phyloP scores from a whole-genome alignment of 2,888 invertebrate genomes.

The Aphodius granarius region DNA sequence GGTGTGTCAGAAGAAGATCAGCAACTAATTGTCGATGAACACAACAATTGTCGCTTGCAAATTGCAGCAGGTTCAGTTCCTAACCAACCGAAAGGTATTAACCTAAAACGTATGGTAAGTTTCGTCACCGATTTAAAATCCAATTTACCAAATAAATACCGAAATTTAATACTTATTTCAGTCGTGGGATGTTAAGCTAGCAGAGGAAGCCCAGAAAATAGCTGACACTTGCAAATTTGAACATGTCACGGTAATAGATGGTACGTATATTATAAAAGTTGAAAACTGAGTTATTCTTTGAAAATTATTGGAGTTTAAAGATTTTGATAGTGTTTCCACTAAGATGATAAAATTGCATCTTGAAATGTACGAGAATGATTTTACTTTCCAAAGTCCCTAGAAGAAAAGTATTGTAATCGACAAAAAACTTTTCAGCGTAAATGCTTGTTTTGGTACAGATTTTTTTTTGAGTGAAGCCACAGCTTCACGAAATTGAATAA shows the following conservation, averaged over 20 bases:
- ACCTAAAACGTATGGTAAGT: slow-evolving; percentile 4
- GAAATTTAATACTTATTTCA: background rate
- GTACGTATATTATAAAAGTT: background rate
- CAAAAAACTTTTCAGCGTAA: too few relatives aligned
- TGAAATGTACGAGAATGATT: too few relatives aligned
- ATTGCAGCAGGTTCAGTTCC: background rate
- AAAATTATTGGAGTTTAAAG: too few relatives aligned
- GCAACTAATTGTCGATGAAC: background rate
- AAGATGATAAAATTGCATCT: too few relatives aligned
- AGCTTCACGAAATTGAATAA: too few relatives aligned
- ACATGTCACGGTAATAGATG: background rate
- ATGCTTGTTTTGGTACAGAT: too few relatives aligned
- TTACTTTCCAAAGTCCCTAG: too few relatives aligned
- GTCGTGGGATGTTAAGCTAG: slow-evolving; percentile 4
- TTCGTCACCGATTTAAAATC: background rate
- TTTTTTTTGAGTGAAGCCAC: too few relatives aligned
- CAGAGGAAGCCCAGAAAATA: slow-evolving; percentile 5
- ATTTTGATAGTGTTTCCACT: too few relatives aligned
- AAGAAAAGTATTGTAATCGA: too few relatives aligned
- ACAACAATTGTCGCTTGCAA: background rate
- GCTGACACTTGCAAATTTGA: background rate
- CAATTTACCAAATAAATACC: too few relatives aligned
- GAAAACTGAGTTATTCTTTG: too few relatives aligned
- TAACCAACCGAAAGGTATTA: background rate
- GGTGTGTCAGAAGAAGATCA: background rate